Percentiles rank a stretch among this genome's conserved stretches.
Evolutionary conservation across 2,888 invertebrate species (phyloP).

Genomic region (Bugulina stolonifera): DNA sequence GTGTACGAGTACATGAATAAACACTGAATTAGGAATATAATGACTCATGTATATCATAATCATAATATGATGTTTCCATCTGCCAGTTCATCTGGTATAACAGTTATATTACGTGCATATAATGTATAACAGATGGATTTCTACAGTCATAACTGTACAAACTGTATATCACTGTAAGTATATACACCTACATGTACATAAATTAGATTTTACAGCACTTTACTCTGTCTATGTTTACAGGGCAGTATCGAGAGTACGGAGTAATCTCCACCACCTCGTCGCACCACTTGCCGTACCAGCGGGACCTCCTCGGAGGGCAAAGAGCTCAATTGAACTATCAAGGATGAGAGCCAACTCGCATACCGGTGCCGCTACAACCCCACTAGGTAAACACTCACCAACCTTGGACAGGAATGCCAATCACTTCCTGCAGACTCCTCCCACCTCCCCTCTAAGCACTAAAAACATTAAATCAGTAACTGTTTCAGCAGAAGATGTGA

Average conservation of each 20-base stretch:
- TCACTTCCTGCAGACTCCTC: neutral
- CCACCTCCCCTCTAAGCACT: neutral
- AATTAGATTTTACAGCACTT: too few species aligned
- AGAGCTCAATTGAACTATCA: neutral
- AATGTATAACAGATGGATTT: too few species aligned
- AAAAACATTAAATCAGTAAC: neutral
- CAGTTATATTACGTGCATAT: too few species aligned
- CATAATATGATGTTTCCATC: too few species aligned
- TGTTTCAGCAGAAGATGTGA: neutral
- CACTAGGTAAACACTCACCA: neutral
- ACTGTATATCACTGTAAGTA: too few species aligned
- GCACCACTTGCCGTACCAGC: neutral
- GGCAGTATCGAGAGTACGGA: neutral
- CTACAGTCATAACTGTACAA: too few species aligned
- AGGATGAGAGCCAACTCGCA: neutral
- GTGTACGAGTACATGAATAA: too few species aligned
- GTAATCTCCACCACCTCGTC: neutral
- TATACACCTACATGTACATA: too few species aligned
- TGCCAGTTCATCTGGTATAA: too few species aligned
- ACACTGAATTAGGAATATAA: too few species aligned
- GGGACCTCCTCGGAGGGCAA: neutral
- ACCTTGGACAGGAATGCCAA: neutral
- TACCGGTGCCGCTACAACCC: neutral
- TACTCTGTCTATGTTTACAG: neutral
- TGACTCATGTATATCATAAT: too few species aligned